A percentile compares a stretch with the other conserved stretches of the same genome.
Evolutionary conservation across 30 jellyfish, hydroid and myxozoan species (phyloP).

Genomic region (Rhopilema esculentum): DNA sequence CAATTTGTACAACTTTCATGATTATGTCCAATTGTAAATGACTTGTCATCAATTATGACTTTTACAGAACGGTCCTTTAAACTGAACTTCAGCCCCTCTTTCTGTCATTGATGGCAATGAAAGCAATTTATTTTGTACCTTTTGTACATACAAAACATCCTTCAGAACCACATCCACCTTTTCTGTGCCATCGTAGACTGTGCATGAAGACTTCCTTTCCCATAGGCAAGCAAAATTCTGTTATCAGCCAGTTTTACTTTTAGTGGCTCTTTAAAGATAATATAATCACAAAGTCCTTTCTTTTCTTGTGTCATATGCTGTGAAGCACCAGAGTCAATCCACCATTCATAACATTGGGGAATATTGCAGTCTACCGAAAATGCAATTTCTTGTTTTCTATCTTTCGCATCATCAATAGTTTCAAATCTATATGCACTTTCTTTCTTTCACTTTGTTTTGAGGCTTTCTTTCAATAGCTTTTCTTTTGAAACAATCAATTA

Average conservation of each 20-base stretch:
- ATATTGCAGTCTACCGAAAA: neutral
- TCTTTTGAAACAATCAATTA: neutral
- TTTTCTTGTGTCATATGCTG: slow-evolving; percentile 64
- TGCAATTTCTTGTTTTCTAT: slow-evolving; percentile 1
- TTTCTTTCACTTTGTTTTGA: neutral
- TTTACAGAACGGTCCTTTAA: slow-evolving; percentile 44
- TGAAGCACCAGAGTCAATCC: slow-evolving; percentile 70
- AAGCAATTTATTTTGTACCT: slow-evolving; percentile 24
- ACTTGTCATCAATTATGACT: slow-evolving; percentile 30
- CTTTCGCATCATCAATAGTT: neutral
- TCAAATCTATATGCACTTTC: neutral
- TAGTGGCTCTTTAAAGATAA: slow-evolving; percentile 14
- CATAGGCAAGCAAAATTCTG: slow-evolving; percentile 38
- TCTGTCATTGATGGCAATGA: slow-evolving; percentile 42
- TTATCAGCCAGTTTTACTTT: slow-evolving; percentile 54
- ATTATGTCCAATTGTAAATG: slow-evolving; percentile 27
- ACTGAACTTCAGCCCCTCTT: slow-evolving; percentile 44
- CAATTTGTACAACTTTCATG: slow-evolving; percentile 44
- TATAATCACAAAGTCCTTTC: slow-evolving; percentile 15
- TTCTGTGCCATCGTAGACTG: slow-evolving; percentile 25
- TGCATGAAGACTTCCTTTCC: slow-evolving; percentile 30
- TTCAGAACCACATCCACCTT: slow-evolving; percentile 18
- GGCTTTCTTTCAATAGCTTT: slow-evolving; percentile 14
- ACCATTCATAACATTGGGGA: slow-evolving; percentile 8
- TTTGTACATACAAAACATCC: slow-evolving; percentile 61